Conservation (phyloP, 2,113 vertebrate species). For the Prionailurus viverrinus region DNA sequence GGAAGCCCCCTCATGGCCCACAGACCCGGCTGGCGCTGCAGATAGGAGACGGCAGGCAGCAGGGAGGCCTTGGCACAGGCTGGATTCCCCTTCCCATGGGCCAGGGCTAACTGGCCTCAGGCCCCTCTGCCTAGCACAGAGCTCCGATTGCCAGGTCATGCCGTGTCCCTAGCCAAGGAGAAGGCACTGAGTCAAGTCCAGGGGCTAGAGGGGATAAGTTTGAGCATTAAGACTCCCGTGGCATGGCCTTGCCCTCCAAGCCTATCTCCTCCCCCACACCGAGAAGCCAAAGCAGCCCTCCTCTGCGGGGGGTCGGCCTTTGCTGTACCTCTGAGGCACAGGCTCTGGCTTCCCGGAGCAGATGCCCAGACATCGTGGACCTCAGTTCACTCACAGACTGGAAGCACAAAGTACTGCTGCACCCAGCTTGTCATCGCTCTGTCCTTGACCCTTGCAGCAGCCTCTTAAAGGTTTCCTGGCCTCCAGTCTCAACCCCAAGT, state of each 20-base stretch:
- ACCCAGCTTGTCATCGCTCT: background rate
- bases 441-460: background rate
- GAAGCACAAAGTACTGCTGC: background rate
- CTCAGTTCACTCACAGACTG: background rate
- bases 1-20: background rate
- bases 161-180: background rate
- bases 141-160: background rate
- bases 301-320: background rate
- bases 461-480: background rate
- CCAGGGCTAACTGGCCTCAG: background rate
- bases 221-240: background rate
- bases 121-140: background rate
- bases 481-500: background rate
- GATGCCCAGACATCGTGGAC: background rate
- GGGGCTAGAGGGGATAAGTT: background rate
- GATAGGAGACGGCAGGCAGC: background rate
- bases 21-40: conserved; percentile 20
- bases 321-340: background rate
- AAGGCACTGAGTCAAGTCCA: background rate
- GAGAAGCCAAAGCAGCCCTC: background rate
- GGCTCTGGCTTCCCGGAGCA: background rate
- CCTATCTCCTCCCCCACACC: background rate
- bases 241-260: background rate
- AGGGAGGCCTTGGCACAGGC: background rate
- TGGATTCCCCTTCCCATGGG: background rate